These are phyloP conservation scores for Elachura formosa DNA, from an alignment of 2,113 vertebrate species.

Conservation along the genomic window DNA sequence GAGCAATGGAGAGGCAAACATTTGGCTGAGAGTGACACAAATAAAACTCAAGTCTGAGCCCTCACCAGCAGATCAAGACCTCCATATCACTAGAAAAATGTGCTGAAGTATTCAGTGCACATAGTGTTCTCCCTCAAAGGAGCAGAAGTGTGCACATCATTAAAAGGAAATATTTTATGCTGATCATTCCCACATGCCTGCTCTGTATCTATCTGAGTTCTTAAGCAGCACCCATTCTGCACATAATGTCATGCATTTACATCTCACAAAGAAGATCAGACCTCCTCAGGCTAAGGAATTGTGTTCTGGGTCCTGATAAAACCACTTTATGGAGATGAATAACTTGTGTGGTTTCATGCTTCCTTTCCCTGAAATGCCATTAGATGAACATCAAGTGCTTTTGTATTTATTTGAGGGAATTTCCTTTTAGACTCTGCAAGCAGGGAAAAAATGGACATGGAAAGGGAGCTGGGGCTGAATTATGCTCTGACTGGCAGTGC, in stretches of 20 bases:
- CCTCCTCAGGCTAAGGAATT: neutral
- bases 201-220: neutral
- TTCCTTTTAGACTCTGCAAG: constrained; percentile 6
- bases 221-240: constrained; percentile 12
- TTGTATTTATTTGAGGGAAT: constrained; percentile 47
- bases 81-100: neutral
- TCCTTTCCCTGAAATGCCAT: constrained; percentile 50
- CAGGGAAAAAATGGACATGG: neutral
- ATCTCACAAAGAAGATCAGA: constrained; percentile 36
- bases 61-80: neutral
- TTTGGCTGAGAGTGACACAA: neutral
- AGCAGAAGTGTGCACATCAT: constrained; percentile 35
- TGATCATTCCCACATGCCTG: constrained; percentile 46
- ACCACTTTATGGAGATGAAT: constrained; percentile 24
- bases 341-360: constrained; percentile 28
- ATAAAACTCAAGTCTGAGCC: neutral
- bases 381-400: constrained; percentile 38
- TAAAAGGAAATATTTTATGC: constrained; percentile 46
- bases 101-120: neutral
- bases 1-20: neutral
- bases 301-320: constrained; percentile 49
- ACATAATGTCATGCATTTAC: constrained; percentile 13
- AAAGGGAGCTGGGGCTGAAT: neutral
- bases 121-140: constrained; percentile 12
- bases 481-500: neutral